Evolutionary conservation across 1,140 invertebrate genomes (phyloP), one percentile per base, ranked within the genome.

Genomic region (Procambarus clarkii): DNA sequence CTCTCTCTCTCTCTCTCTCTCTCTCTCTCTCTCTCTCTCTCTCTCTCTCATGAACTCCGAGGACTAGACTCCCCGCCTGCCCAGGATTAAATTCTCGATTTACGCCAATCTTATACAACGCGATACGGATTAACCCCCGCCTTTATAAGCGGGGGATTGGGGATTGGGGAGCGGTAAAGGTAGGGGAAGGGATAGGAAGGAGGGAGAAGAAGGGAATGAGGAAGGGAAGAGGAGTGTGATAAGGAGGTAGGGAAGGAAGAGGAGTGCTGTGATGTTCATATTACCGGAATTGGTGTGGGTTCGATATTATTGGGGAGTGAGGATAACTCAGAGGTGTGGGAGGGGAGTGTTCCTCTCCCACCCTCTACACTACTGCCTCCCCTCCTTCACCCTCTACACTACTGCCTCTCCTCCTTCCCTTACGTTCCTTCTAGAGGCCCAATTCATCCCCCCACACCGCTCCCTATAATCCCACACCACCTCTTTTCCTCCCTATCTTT

Each of bases 61-160:
- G 45, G n/a, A 46, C 44, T 45, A 18, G 18, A 79, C 18, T 58
- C 45, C 48, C 48, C 46, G 48, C 79, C n/a, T 21, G n/a, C 13
- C 69, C 69, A 24, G 18, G 69, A 74, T 74, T 74, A 74, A 74
- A 74, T 8, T 34, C 69, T 21, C 69, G 69, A 74, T 74, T 74
- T 74, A 74, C 69, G 24, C 69, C 69, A 74, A 24, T 74, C 69
- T 74, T 74, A 74, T 74, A 74, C 69, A 74, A 74, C 69, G 69
- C 69, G 18, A 74, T 74, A 69, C 60, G 60, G 21, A 69, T 69
- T 69, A 69, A 69, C 50, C 50, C n/a, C 50, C 50, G 50, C 50
- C 50, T 13, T 74, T 21, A 74, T 74, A 74, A 74, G 69, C 69
- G n/a, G n/a, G 7, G n/a, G 21, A 8, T 34, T 24, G 69, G 69